A percentile compares a stretch with the other conserved stretches of the same genome.
Evolutionary conservation across 2,888 invertebrate species (phyloP).

Genomic region (Drosophila kuntzei): DNA sequence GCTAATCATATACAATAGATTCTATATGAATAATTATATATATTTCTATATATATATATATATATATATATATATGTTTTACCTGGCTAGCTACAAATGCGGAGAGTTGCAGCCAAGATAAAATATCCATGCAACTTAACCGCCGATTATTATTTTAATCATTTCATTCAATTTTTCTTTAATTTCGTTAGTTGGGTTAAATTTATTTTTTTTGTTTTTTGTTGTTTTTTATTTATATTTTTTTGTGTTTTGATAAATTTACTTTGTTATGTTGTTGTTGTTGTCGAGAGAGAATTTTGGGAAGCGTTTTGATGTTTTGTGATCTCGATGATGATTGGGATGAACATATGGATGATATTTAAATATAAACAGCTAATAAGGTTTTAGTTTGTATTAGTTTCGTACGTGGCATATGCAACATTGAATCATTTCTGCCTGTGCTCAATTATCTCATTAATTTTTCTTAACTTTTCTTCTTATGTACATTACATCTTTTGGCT

Average conservation of each 20-base stretch:
- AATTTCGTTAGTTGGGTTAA: conserved; percentile 15
- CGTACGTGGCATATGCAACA: conserved; percentile 22
- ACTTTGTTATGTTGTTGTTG: not conserved
- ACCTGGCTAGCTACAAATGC: conserved; percentile 62
- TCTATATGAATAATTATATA: conserved; percentile 46
- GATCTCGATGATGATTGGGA: conserved; percentile 16
- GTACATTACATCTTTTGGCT: conserved; percentile 46
- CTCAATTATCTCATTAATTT: conserved; percentile 8
- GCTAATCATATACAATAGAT: conserved; percentile 51
- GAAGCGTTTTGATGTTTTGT: conserved; percentile 31
- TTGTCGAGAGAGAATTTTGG: conserved; percentile 10
- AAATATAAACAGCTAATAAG: conserved; percentile 31
- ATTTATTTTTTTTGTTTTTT: conserved; percentile 2
- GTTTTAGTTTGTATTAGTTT: conserved; percentile 21
- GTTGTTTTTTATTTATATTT: not conserved
- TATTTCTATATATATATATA: conserved; percentile 23
- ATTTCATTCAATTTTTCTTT: conserved; percentile 3
- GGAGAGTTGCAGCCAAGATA: conserved; percentile 20
- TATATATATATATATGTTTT: conserved; percentile 34
- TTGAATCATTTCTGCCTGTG: conserved; percentile 9
- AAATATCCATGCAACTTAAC: conserved; percentile 14
- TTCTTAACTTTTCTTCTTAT: conserved; percentile 15
- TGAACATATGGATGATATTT: conserved; percentile 6
- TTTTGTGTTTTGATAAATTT: conserved; percentile 3
- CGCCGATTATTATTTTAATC: conserved; percentile 10